Evolutionary conservation across 1,140 invertebrate genomes (phyloP).

Genomic region (Drosophila parvula): DNA sequence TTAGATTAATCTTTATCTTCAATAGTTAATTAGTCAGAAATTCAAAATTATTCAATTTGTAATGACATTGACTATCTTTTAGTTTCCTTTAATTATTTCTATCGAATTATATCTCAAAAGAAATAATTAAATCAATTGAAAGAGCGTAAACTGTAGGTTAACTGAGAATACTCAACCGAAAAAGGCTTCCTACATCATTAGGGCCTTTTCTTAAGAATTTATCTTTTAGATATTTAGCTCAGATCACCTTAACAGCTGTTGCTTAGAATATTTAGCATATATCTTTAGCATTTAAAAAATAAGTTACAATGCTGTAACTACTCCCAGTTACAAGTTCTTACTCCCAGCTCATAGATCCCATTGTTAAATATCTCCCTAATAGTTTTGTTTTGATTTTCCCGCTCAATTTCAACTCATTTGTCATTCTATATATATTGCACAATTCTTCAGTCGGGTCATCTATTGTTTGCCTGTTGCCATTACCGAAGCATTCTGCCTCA

Average conservation of each 20-base stretch:
- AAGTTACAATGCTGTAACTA: neutral
- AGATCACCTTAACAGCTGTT: neutral
- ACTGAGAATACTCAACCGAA: neutral
- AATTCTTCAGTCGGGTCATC: conserved; percentile 22
- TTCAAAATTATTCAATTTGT: too few species aligned
- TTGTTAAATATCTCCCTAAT: conserved; percentile 15
- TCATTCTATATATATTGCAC: conserved; percentile 31
- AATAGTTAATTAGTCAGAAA: too few species aligned
- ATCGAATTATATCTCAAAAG: neutral
- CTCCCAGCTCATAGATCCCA: neutral
- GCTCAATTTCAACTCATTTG: conserved; percentile 9
- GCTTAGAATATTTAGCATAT: neutral
- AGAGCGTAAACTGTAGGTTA: neutral
- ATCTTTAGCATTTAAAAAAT: neutral
- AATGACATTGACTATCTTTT: too few species aligned
- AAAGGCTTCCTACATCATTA: neutral
- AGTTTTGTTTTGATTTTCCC: conserved; percentile 23
- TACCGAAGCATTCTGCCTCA: conserved; percentile 7
- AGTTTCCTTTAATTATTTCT: neutral
- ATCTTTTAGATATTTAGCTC: neutral
- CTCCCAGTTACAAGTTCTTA: neutral
- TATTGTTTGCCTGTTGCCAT: conserved; percentile 32
- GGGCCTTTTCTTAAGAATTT: neutral
- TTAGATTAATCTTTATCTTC: too few species aligned
- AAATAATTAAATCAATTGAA: neutral